Conservation (phyloP, 2,888 invertebrate genomes). For the Philonicus albiceps region DNA sequence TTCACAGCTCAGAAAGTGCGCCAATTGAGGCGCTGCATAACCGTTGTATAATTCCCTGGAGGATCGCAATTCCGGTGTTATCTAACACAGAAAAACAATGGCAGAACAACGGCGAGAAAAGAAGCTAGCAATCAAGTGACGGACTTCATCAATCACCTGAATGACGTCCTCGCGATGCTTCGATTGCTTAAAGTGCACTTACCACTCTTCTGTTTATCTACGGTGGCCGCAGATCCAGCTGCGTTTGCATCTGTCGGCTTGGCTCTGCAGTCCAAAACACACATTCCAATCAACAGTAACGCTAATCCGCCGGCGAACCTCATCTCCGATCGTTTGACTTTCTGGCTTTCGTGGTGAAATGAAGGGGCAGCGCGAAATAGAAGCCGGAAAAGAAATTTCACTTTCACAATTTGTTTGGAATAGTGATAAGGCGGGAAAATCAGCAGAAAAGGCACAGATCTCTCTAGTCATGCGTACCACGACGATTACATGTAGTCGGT, state of each 20-base stretch:
- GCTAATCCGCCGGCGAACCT: constrained; percentile 5
- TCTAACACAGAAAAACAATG: constrained; percentile 7
- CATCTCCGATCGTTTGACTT: neutral
- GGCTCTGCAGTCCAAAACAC: constrained; percentile 12
- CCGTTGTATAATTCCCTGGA: neutral
- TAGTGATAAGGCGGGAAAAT: neutral
- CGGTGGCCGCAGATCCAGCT: neutral
- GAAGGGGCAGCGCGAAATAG: neutral
- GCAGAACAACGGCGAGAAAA: neutral
- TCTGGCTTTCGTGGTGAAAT: neutral
- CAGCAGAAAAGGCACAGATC: neutral
- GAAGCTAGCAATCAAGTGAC: neutral
- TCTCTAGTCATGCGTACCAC: constrained; percentile 3
- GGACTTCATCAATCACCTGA: neutral
- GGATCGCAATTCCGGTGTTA: constrained; percentile 21
- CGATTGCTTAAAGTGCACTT: neutral
- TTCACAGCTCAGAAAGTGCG: constrained; percentile 12
- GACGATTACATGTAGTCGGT: constrained; percentile 1
- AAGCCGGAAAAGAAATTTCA: constrained; percentile 35
- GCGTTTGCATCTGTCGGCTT: constrained; percentile 32
- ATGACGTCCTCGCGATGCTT: neutral
- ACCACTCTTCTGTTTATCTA: neutral
- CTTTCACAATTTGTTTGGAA: constrained; percentile 30
- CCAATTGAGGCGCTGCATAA: neutral
- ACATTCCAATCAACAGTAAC: constrained; percentile 25